phyloP scores from a whole-genome alignment of 2,113 vertebrate genomes.

The Plecotus auritus region DNA sequence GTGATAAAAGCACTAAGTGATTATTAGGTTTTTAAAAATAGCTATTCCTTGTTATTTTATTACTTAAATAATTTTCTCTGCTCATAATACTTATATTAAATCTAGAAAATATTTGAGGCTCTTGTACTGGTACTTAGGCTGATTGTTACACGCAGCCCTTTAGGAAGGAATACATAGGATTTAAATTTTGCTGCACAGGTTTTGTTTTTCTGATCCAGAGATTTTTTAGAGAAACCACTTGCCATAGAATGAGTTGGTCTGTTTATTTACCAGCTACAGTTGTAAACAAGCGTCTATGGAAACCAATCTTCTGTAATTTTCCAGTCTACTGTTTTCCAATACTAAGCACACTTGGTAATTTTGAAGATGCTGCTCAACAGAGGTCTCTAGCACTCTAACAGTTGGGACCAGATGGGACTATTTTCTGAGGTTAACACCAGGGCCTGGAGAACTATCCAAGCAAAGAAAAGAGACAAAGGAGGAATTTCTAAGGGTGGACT shows the following conservation, averaged over 20 bases:
- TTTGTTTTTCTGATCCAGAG: conserved; percentile 7
- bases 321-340: conserved; percentile 83
- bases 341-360: conserved; percentile 76
- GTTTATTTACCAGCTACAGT: conserved; percentile 69
- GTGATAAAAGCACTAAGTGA: conserved; percentile 82
- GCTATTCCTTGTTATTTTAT: conserved; percentile 81
- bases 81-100: conserved; percentile 70
- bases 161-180: conserved; percentile 35
- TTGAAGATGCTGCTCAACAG: conserved; percentile 70
- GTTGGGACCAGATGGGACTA: conserved; percentile 60
- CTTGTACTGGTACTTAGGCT: conserved; percentile 36
- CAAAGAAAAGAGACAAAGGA: conserved; percentile 40
- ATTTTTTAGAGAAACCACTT: conserved; percentile 55
- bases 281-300: conserved; percentile 76
- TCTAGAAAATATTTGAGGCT: conserved; percentile 56
- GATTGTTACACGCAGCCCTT: conserved; percentile 45
- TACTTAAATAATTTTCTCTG: conserved; percentile 70
- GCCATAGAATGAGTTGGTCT: conserved; percentile 57
- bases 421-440: conserved; percentile 70
- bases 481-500: background rate
- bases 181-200: conserved; percentile 40
- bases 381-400: conserved; percentile 69
- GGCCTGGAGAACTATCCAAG: conserved; percentile 25
- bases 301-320: conserved; percentile 83
- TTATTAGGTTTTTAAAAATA: conserved; percentile 75